Evolutionary conservation across 2,888 invertebrate species (phyloP).

Genomic region (Mactromeris polynyma): DNA sequence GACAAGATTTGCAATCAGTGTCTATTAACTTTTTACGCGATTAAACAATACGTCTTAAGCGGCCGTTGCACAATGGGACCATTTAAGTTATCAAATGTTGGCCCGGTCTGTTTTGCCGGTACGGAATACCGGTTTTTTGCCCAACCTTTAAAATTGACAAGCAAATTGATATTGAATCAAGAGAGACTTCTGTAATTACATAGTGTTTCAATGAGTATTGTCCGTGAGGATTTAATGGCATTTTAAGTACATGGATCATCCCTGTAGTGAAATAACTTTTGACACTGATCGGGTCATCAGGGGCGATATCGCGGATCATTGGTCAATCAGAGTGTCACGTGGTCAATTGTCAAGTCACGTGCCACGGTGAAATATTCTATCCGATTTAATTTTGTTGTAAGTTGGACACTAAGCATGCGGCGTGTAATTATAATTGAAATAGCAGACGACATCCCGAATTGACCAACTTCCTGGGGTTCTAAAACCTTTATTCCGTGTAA

Average conservation of each 20-base stretch:
- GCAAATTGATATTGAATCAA: background rate
- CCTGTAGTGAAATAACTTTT: constrained; percentile 33
- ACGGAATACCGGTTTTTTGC: constrained; percentile 15
- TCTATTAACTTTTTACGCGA: background rate
- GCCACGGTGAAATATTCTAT: constrained; percentile 54
- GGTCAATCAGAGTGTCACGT: constrained; percentile 49
- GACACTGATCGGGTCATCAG: constrained; percentile 46
- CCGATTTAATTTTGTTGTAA: constrained; percentile 47
- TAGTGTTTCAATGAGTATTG: background rate
- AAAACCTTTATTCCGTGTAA: constrained; percentile 30
- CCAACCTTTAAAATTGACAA: constrained; percentile 22
- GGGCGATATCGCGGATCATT: constrained; percentile 46
- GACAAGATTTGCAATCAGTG: constrained; percentile 7
- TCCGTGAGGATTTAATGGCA: constrained; percentile 46
- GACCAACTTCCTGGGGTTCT: constrained; percentile 40
- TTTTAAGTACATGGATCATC: constrained; percentile 48
- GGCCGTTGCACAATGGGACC: background rate
- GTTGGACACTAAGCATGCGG: constrained; percentile 17
- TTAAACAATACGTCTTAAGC: constrained; percentile 4
- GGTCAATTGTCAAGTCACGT: constrained; percentile 39
- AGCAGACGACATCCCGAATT: constrained; percentile 14
- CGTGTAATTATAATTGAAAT: constrained; percentile 54
- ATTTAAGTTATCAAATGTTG: background rate
- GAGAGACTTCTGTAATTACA: background rate
- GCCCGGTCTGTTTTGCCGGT: background rate